Base-by-base conservation (phyloP, 2,888 invertebrate species). In the Abrostola tripartita region DNA sequence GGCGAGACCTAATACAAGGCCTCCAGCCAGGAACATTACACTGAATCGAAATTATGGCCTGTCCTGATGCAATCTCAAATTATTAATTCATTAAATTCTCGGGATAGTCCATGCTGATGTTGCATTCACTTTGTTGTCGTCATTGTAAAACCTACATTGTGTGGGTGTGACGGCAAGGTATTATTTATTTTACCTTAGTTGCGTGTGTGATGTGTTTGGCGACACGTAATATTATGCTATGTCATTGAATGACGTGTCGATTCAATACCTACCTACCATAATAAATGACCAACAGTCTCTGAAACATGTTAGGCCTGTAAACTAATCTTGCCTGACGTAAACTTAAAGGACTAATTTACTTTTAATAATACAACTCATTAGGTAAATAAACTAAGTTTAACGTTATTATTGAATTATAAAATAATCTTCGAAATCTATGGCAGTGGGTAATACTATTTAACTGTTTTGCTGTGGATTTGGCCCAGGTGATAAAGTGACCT, bases 401-500 rank as follows among this genome's bases (percentile, higher is more conserved):
- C 10, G 44, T 47, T 47, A 8, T 24, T 47, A 24, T 47, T 24
- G 44, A 24, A 36, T 24, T 11, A 7, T 9, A 40, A 40, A 40
- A 1, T 50, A 36, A 50, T 50, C 50, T 11, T 11, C 11, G 8
- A 9, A 65, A 69, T 10, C 14, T 14, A 47, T 24, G 44, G 44
- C 44, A 47, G 44, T 14, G 8, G 44, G 44, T 9, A 9, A 47
- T 24, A 24, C 24, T 47, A 9, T 47, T 9, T 9, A 14, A 24
- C 44, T 9, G 14, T 47, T 9, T 47, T 47, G 14, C 50, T 55
- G n/a, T n/a, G 12, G 40, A 52, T 52, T 5, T 37, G 5, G 41
- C 40, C 12, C 47, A 49, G 38, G 47, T 47, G 55, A 47, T 36
- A 12, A 44, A 42, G 60, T 37, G 53, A 53, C 38, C 57, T 12